Conservation (phyloP, 2,797 vertebrate genomes). For the Meriones psammophilus region DNA sequence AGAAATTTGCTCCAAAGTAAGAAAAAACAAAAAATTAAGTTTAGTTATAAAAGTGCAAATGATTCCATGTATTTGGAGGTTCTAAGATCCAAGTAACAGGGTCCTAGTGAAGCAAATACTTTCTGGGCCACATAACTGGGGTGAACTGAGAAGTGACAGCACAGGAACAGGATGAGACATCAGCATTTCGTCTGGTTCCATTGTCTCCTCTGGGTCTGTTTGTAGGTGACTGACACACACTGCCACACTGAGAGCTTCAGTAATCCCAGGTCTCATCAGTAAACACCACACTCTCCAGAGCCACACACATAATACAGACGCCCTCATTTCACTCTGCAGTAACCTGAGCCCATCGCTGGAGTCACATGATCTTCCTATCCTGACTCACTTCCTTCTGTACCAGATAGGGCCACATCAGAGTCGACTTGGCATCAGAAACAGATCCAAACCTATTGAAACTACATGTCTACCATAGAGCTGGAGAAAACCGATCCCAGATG, state of each 20-base stretch:
- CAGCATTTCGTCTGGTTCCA: not conserved
- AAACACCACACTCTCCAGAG: not conserved
- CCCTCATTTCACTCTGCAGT: not conserved
- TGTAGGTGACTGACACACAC: not conserved
- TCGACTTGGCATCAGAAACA: not conserved
- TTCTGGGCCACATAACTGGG: not conserved
- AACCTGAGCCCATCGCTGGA: not conserved
- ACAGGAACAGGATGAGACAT: not conserved
- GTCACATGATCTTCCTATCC: not conserved
- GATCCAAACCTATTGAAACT: not conserved
- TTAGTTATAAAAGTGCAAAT: conserved; percentile 30
- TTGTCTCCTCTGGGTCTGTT: not conserved
- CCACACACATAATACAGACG: not conserved
- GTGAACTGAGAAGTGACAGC: not conserved
- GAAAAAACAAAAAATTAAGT: conserved; percentile 42
- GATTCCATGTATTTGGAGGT: not conserved
- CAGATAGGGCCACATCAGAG: not conserved
- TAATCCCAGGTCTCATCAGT: not conserved
- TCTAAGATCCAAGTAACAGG: not conserved
- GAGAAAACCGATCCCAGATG: not conserved
- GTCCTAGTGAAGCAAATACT: not conserved
- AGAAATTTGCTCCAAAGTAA: conserved; percentile 53
- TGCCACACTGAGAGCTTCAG: not conserved
- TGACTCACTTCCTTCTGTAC: not conserved
- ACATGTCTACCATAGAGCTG: not conserved